Evolutionary conservation across 2,888 invertebrate genomes (phyloP), one percentile per base, ranked within the genome.

Genomic region (Limnephilus lunatus): DNA sequence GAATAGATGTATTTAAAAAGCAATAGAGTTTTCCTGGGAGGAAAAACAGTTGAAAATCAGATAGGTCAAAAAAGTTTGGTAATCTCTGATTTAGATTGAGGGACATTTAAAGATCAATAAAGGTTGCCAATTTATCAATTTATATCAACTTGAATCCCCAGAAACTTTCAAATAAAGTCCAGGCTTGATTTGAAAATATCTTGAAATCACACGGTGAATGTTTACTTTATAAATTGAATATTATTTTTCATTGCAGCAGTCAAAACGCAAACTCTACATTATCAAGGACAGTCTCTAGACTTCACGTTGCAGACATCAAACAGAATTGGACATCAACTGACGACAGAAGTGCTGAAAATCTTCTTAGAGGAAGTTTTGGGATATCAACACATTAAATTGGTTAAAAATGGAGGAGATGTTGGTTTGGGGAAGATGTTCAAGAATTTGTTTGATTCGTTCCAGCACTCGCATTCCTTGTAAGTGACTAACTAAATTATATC

Each of bases 311-410:
- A 97, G 94, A 95, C 96, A 0, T 96, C 97, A 0, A 95, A 95
- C 53, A 95, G 97, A 90, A 94, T 96, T 14, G 96, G 96, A 0
- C 97, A 97, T 94, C 96, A 96, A 92, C 94, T 97, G 81, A 95
- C 95, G 68, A 96, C 97, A 0, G 95, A 96, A 93, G 95, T 97
- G 86, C 97, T 97, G 95, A 96, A 95, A 92, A 97, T 97, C 91
- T 96, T 97, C 94, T 94, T 97, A 15, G 95, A 94, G 83, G 96
- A 96, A 93, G 95, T 95, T 14, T 94, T 96, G 2, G 95, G 96
- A 12, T 96, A 96, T 94, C 94, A 95, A 31, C 94, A 95, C 83
- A 95, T 96, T 86, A 95, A 95, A 94, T 94, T 96, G 68, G 94
- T 96, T 39, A 81, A 91, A 85, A 44, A 83, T 53, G 81, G 87